These are phyloP conservation scores for Poeciliopsis turneri DNA, from an alignment of 2,797 vertebrate genomes.

Conservation along the genomic window DNA sequence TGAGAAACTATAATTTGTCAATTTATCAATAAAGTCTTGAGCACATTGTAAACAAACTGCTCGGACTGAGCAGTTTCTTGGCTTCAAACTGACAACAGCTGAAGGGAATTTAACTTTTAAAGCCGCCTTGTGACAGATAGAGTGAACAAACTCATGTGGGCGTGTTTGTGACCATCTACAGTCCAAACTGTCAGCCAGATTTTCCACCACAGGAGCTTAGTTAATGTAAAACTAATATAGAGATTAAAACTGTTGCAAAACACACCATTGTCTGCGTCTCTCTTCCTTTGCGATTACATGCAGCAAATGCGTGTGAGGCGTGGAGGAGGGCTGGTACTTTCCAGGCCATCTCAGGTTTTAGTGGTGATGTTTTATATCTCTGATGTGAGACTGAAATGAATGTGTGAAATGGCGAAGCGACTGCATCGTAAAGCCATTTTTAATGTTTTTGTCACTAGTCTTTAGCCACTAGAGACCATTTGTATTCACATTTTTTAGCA, in stretches of 20 bases:
- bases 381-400: neutral
- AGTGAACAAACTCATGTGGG: neutral
- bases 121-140: neutral
- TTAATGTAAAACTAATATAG: neutral
- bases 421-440: neutral
- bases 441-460: neutral
- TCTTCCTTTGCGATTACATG: neutral
- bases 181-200: neutral
- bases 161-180: neutral
- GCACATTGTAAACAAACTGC: too few species aligned
- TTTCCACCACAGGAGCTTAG: neutral
- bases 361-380: neutral
- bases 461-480: neutral
- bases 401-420: neutral
- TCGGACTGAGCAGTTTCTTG: neutral
- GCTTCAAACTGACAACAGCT: neutral
- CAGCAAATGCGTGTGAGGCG: neutral
- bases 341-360: neutral
- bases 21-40: too few species aligned
- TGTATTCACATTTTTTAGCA: neutral
- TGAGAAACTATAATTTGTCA: too few species aligned
- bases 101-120: neutral
- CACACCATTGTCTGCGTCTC: neutral
- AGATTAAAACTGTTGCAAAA: neutral
- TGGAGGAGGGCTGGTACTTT: neutral